Evolutionary conservation across 2,797 vertebrate species (phyloP), one percentile per base, ranked within the genome.

Genomic region (Galago senegalensis): DNA sequence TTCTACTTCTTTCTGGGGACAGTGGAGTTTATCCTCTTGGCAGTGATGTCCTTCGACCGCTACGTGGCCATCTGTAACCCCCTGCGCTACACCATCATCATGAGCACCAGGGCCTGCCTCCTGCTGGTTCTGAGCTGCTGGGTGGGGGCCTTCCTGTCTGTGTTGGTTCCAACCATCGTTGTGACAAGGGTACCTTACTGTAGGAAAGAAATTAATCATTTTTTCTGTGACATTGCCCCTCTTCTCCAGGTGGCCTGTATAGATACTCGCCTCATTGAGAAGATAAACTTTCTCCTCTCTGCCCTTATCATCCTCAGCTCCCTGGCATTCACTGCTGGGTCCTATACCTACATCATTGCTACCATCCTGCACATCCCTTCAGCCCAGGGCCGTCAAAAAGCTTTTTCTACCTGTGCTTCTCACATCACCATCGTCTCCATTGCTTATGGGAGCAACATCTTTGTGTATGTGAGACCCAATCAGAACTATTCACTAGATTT

Each of bases 1-100:
- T 89, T 97, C 75, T 97, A 80, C 56, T 96, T 98, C 76, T 89
- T 94, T 29, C 37, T 96, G 73, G 94, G 94, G 10, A 97, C 91
- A 17, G 79, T 83, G 3, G 93, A 94, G 80, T 97, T 98, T 61
- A 94, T 96, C 53, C 70, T 97, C n/a, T 27, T 97, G 63, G 94
- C 56, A 0, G 60, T 96, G 13, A 96, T 96, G 95, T 97, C 95
- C 61, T 97, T 87, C 63, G 93, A 97, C 75, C 40, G 40, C 18
- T 97, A 82, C 0, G 27, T 93, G 17, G 94, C 94, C 81, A 97
- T 96, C 93, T 95, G 96, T n/a, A 89, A 95, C 53, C 94, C 96
- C 0, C 37, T 97, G 63, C 25, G 8, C 29, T 97, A 96, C 17
- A 43, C 83, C 34, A 1, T 79, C 63, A 60, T 97, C 76, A 93